Evolutionary conservation across 2,797 vertebrate species (phyloP).

Genomic region (Anguilla obscura): DNA sequence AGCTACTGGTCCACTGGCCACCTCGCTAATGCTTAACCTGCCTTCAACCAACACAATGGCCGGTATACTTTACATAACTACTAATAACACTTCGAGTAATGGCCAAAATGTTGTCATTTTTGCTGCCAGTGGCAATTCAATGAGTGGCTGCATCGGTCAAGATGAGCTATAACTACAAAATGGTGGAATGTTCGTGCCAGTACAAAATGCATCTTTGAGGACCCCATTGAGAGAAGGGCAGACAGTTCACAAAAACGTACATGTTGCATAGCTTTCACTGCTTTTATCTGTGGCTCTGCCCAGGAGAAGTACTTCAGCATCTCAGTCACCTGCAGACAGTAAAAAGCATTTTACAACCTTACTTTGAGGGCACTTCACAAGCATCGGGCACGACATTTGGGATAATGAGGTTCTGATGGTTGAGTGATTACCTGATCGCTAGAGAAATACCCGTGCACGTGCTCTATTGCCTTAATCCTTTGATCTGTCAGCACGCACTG

Average conservation of each 20-base stretch:
- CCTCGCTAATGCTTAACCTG: not conserved
- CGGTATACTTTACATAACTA: not conserved
- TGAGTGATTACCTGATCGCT: slow-evolving; percentile 89
- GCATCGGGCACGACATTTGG: not conserved
- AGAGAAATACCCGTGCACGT: slow-evolving; percentile 98
- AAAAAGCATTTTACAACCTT: slow-evolving; percentile 21
- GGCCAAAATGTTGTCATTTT: not conserved
- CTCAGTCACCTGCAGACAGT: slow-evolving; percentile 84
- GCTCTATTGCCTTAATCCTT: slow-evolving; percentile 94
- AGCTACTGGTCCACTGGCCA: not conserved
- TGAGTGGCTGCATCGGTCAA: not conserved
- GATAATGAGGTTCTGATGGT: not conserved
- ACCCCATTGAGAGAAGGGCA: not conserved
- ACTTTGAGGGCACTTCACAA: not conserved
- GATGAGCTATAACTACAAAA: not conserved
- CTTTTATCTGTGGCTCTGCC: slow-evolving; percentile 97
- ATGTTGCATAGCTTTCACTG: slow-evolving; percentile 95
- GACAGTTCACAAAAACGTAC: slow-evolving; percentile 71
- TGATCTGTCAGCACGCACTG: slow-evolving; percentile 97
- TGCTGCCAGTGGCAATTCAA: not conserved
- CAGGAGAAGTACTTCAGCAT: slow-evolving; percentile 97
- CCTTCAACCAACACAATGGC: not conserved
- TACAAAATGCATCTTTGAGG: not conserved
- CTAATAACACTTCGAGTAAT: not conserved
- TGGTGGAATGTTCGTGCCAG: not conserved